Evolutionary conservation across 2,113 vertebrate genomes (phyloP).

Genomic region (Chascanopsetta lugubris): DNA sequence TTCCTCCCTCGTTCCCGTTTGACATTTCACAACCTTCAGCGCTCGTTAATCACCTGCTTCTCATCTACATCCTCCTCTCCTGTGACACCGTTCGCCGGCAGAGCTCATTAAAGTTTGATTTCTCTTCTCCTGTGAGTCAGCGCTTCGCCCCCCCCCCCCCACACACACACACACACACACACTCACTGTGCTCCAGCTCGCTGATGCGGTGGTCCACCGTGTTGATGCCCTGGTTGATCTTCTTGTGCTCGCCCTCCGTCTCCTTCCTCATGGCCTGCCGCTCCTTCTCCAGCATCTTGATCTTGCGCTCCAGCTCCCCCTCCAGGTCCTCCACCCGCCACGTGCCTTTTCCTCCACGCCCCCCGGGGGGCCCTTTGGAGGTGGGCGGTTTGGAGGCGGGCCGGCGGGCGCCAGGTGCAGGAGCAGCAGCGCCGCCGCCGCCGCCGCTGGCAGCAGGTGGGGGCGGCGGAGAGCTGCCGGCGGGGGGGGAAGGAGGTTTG

Average conservation of each 20-base stretch:
- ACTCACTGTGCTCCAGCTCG: conserved; percentile 92
- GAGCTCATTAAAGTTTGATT: conserved; percentile 50
- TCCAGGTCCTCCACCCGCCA: conserved; percentile 93
- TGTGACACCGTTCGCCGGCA: conserved; percentile 38
- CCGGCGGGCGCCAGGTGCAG: conserved; percentile 46
- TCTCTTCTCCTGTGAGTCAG: conserved; percentile 9
- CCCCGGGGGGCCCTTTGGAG: conserved; percentile 56
- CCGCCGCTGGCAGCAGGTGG: too few species aligned
- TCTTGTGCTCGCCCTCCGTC: conserved; percentile 85
- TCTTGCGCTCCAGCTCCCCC: conserved; percentile 92
- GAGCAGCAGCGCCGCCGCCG: too few species aligned
- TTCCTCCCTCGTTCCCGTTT: conserved; percentile 1
- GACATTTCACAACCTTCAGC: conserved; percentile 49
- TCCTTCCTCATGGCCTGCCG: conserved; percentile 83
- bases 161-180: neutral
- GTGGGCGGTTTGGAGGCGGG: conserved; percentile 47
- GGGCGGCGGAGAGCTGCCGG: conserved; percentile 34
- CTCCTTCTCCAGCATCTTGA: conserved; percentile 92
- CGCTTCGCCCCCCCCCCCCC: too few species aligned
- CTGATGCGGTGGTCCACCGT: conserved; percentile 86
- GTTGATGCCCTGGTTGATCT: conserved; percentile 90
- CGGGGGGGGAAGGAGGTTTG: conserved; percentile 30
- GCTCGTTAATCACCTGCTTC: conserved; percentile 44
- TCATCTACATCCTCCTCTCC: conserved; percentile 30
- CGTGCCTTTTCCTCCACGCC: conserved; percentile 78